Percentiles rank a stretch among this genome's conserved stretches.
These are phyloP conservation scores for Paralinhomoeus sp. DNA, from an alignment of 2,888 invertebrate genomes.

Conservation along the genomic window DNA sequence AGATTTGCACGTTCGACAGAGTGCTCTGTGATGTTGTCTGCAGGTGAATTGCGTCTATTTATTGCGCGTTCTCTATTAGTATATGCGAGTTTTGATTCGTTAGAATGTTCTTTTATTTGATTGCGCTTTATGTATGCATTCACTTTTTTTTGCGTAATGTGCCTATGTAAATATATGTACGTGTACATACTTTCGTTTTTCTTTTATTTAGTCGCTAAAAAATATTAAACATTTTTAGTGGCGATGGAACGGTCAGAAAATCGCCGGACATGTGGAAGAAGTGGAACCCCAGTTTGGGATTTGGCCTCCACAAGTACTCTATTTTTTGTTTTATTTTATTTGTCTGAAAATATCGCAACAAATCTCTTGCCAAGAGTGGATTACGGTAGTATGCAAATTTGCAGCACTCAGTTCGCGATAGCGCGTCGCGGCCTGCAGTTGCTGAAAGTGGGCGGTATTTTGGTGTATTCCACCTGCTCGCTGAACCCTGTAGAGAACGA, in stretches of 20 bases:
- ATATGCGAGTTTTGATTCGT: slow-evolving; percentile 1
- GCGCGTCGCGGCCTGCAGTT: slow-evolving; percentile 66
- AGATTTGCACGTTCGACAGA: slow-evolving; percentile 53
- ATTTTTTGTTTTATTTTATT: neutral
- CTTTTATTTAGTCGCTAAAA: no score
- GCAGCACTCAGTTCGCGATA: slow-evolving; percentile 34
- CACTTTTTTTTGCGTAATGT: no score
- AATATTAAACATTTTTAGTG: slow-evolving; percentile 35
- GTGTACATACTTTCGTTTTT: no score
- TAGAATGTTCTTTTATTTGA: slow-evolving; percentile 2
- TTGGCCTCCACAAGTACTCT: slow-evolving; percentile 43
- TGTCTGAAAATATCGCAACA: neutral
- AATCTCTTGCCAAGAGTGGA: neutral
- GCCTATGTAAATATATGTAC: no score
- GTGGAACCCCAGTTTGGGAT: slow-evolving; percentile 72
- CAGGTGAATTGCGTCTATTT: slow-evolving; percentile 24
- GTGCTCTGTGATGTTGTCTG: slow-evolving; percentile 87
- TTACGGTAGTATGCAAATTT: slow-evolving; percentile 4
- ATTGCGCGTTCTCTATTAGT: neutral
- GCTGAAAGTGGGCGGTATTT: slow-evolving; percentile 54
- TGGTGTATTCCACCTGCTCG: slow-evolving; percentile 95
- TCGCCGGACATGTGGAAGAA: slow-evolving; percentile 93
- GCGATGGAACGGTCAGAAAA: slow-evolving; percentile 87
- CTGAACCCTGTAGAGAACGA: slow-evolving; percentile 92
- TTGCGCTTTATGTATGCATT: neutral